Evolutionary conservation across 2,113 vertebrate species (phyloP).

Genomic region (Dolichallabes microphthalmus): DNA sequence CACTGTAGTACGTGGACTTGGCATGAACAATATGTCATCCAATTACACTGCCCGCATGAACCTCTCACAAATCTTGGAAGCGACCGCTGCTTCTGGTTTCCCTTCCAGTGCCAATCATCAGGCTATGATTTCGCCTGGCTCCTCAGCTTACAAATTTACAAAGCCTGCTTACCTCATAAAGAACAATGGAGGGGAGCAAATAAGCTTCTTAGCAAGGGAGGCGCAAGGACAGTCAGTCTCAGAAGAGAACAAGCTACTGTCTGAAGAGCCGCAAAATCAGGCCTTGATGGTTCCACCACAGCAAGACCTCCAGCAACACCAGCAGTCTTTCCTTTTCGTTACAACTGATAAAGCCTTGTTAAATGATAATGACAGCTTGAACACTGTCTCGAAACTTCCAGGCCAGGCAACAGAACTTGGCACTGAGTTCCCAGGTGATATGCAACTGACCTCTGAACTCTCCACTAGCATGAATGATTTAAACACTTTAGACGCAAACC

Average conservation of each 20-base stretch:
- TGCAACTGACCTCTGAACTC: conserved; percentile 92
- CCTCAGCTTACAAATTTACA: conserved; percentile 83
- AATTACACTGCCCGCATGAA: conserved; percentile 97
- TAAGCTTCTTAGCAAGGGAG: conserved; percentile 80
- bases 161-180: conserved; percentile 89
- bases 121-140: conserved; percentile 80
- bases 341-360: conserved; percentile 87
- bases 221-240: conserved; percentile 81
- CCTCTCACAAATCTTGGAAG: conserved; percentile 96
- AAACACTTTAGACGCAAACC: conserved; percentile 91
- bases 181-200: conserved; percentile 81
- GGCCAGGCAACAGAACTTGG: conserved; percentile 83
- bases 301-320: conserved; percentile 67
- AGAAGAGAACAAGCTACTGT: conserved; percentile 67
- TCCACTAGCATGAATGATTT: conserved; percentile 95
- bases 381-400: conserved; percentile 79
- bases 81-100: conserved; percentile 71
- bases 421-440: conserved; percentile 83
- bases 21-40: conserved; percentile 87
- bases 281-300: conserved; percentile 59
- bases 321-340: conserved; percentile 84
- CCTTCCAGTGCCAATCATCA: conserved; percentile 81
- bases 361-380: conserved; percentile 75
- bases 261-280: conserved; percentile 70
- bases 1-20: conserved; percentile 84